Conservation (phyloP, 2,797 vertebrate species). For the Myotis daubentonii region DNA sequence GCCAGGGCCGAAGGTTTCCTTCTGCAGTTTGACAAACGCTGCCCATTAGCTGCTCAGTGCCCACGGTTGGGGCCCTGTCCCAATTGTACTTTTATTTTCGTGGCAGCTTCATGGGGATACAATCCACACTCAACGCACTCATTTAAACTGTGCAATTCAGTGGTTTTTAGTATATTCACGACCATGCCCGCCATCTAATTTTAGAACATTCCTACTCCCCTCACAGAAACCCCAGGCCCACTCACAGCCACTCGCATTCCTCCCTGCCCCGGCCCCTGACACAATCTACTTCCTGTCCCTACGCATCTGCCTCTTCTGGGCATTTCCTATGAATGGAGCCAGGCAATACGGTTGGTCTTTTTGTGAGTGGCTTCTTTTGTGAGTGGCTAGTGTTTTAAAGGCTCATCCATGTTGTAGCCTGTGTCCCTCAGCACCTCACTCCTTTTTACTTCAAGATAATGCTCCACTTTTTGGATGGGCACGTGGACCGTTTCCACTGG, state of each 20-base stretch:
- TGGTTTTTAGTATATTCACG: background rate
- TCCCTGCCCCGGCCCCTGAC: accelerated
- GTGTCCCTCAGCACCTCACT: background rate
- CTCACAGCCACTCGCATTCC: background rate
- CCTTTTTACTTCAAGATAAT: background rate
- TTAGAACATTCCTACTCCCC: background rate
- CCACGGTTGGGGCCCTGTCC: background rate
- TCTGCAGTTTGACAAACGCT: background rate
- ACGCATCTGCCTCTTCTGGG: background rate
- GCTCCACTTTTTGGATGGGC: background rate
- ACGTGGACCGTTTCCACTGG: background rate
- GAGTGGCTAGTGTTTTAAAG: background rate
- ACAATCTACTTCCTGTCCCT: background rate
- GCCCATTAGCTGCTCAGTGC: background rate
- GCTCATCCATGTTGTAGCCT: background rate
- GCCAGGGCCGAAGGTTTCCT: background rate
- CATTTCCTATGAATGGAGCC: background rate
- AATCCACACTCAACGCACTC: background rate
- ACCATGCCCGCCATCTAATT: background rate
- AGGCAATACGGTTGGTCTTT: background rate
- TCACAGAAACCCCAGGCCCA: background rate
- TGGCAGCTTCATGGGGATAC: background rate
- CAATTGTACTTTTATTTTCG: background rate
- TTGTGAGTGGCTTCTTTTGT: background rate
- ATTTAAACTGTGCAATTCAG: background rate